Evolutionary conservation across 1,140 invertebrate genomes (phyloP).

Genomic region (Macrobrachium rosenbergii): DNA sequence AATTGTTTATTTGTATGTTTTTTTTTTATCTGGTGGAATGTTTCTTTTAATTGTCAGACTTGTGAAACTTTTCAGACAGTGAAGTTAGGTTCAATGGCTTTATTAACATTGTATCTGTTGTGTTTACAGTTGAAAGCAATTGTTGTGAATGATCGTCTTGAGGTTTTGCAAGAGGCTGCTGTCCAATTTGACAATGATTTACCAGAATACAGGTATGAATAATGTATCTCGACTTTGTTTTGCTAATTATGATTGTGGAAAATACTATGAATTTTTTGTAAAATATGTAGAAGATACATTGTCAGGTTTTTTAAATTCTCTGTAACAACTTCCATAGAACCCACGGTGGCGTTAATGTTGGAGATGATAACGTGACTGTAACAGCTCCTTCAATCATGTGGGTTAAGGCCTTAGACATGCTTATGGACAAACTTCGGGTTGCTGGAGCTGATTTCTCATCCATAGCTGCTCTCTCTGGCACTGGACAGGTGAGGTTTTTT

Average conservation of each 20-base stretch:
- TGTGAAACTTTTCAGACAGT: too few species aligned
- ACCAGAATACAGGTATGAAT: conserved; percentile 86
- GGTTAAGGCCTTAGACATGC: conserved; percentile 94
- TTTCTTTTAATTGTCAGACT: not conserved
- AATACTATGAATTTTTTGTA: not conserved
- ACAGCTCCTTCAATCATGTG: conserved; percentile 91
- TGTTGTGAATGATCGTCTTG: conserved; percentile 82
- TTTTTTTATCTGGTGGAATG: too few species aligned
- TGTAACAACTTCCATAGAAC: conserved; percentile 77
- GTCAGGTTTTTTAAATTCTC: too few species aligned
- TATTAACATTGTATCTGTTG: conserved; percentile 66
- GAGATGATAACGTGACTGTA: conserved; percentile 77
- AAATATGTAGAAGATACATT: too few species aligned
- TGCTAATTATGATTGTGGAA: not conserved
- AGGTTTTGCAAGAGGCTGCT: conserved; percentile 82
- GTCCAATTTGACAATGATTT: conserved; percentile 92
- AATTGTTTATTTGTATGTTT: not conserved
- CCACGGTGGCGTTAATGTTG: conserved; percentile 82
- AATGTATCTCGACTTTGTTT: not conserved
- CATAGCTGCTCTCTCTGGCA: conserved; percentile 87
- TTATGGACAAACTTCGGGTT: conserved; percentile 86
- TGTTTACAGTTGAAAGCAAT: conserved; percentile 88
- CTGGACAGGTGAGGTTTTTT: conserved; percentile 81
- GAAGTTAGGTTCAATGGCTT: not conserved
- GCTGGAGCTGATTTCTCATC: conserved; percentile 86